Base-by-base conservation (phyloP, 2,113 vertebrate genomes). In the Sterna hirundo region DNA sequence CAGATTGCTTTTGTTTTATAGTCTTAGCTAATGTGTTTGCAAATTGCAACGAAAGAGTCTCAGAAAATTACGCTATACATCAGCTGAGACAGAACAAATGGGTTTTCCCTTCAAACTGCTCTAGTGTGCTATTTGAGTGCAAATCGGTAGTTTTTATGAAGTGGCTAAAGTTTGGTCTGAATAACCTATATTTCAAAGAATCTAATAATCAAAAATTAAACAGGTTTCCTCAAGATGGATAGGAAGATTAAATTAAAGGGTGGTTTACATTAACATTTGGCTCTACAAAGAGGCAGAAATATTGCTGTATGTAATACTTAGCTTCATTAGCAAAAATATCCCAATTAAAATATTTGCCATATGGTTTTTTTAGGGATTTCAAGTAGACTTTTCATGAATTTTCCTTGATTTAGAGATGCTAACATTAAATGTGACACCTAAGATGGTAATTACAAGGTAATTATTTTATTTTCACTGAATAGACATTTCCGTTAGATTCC, bases 1-100 rank as follows among this genome's bases (percentile, higher is more conserved):
- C 86, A 96, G 84, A 94, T 96, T 96, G 90, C 75, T 98, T 98
- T 97, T 98, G 90, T 95, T 98, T 98, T 96, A 95, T 96, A 96
- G 95, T 71, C 86, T 95, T 95, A 96, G 95, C 94, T 98, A 98
- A 98, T 98, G 93, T 90, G 89, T 96, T 97, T 97, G 90, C 95
- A 98, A 97, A 98, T 95, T 96, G 88, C 95, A 58, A 46, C 93
- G 94, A 94, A 97, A 94, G 90, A 97, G 70, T 93, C 91, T 95
- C 44, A 93, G 96, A 94, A 98, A 98, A 98, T 98, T 96, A 87
- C 9, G 8, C 91, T 93, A 96, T 98, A 96, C 55, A 97, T 98
- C 96, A 98, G 68, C 55, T 88, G 83, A 85, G 77, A 96, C 91
- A 93, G 83, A 95, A 78, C 83, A 96, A 95, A 97, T 89, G 88